Evolutionary conservation across 1,140 invertebrate species (phyloP), one percentile per base, ranked within the genome.

Genomic region (Harlomillsia oculata): DNA sequence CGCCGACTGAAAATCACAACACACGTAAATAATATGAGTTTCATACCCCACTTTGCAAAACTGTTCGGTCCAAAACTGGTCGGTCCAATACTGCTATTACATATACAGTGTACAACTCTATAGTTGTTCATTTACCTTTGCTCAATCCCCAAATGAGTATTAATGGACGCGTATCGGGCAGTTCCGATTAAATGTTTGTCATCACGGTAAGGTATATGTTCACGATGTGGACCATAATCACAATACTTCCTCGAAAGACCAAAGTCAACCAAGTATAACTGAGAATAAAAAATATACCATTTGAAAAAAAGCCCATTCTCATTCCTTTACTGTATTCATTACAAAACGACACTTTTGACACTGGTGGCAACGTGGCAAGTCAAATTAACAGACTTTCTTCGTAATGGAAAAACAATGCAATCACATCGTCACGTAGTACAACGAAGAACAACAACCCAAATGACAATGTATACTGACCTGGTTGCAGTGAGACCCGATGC

Each of bases 121-220:
- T n/a, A n/a, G n/a, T 55, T 60, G 20, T 64, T 9, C 32, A 34
- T 59, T 56, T 67, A 73, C 68, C 84, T 86, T 68, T 87, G 84
- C 72, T 87, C 87, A 70, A 89, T 89, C 62, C 92, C 93, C 64
- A 96, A 75, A 75, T 97, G 93, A 56, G 93, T 92, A 74, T 97
- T 97, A 67, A 96, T 94, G 44, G 89, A 94, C 41, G 93, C 93
- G 76, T 97, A 97, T 67, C 93, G 82, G 18, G 93, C 93, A 28
- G 93, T 97, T 44, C 91, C 89, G 36, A 92, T 97, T 57, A 97
- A 77, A 76, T 95, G 97, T 76, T 97, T 97, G 70, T 96, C 90
- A 74, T 97, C 92, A 69, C 92, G 81, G 72, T 97, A 97, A 2
- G 78, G 69, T 72, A 97, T 97, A 75, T 97, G 94, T 53, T 78